These are phyloP conservation scores for Formicarius rufipectus DNA, from an alignment of 2,113 vertebrate genomes.

Conservation along the genomic window DNA sequence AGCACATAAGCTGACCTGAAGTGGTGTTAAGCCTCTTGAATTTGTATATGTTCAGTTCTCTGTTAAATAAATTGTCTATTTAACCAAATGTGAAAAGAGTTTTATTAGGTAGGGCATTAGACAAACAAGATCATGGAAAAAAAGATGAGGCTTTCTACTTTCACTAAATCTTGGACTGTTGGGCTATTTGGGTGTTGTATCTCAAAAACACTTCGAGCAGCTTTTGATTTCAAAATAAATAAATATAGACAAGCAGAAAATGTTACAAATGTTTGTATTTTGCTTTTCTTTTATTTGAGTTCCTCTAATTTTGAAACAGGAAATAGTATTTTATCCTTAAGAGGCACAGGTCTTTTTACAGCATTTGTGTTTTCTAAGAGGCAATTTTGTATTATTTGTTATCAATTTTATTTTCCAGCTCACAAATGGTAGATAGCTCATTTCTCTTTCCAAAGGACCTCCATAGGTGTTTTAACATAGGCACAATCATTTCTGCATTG, in stretches of 20 bases:
- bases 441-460: neutral
- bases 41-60: neutral
- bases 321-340: neutral
- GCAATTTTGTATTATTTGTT: neutral
- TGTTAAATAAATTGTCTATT: neutral
- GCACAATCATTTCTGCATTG: neutral
- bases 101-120: neutral
- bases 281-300: neutral
- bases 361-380: neutral
- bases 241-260: neutral
- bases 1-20: neutral
- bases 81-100: neutral
- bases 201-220: neutral
- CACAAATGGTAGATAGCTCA: neutral
- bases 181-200: neutral
- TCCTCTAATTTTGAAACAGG: neutral
- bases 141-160: neutral
- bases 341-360: neutral
- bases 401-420: neutral
- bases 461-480: neutral
- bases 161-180: neutral
- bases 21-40: neutral
- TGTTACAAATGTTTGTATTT: neutral
- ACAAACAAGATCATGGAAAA: neutral
- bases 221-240: conserved; percentile 19